Evolutionary conservation across 1,140 invertebrate genomes (phyloP), one percentile per base, ranked within the genome.

Genomic region (Orius insidiosus): DNA sequence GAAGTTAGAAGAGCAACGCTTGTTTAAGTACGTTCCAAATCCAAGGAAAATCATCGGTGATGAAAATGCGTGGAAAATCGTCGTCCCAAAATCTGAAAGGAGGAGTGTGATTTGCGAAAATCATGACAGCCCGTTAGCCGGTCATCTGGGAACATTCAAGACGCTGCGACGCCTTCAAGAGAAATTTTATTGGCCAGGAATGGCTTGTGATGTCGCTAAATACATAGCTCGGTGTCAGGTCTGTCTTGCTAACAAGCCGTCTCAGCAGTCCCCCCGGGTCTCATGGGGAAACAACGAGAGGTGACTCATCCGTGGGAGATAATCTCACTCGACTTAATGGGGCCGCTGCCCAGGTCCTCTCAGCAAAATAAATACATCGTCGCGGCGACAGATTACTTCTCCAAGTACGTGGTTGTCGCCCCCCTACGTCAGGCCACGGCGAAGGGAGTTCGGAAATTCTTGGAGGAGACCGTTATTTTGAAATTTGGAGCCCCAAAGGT

Each of bases 251-350:
- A 18, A 11, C 9, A 47, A 47, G 31, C 16, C 36, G 2, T 14
- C 16, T 19, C 30, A 47, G 14, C 24, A 32, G 3, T 15, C 32
- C 4, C 47, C 7, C 11, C 13, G 4, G 44, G 44, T 4, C 30
- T 45, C 6, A 45, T 45, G 44, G 14, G 14, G 6, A 19, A 35
- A 24, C 41, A 40, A 34, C 13, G 47, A 13, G 14, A 15, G 14
- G 14, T 40, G 2, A 14, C 16, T 10, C 15, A 18, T 5, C 46
- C 50, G 2, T 51, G 50, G 50, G 10, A 47, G 7, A 43, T 34
- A 8, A 47, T 63, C 1, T 59, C 58, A 1, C 54, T 59, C 0
- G 65, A 68, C 46, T 35, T 67, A 0, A 55, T 68, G 45, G 63
- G 63, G 10, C 63, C 63, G 1, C 54, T 66, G 13, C 63, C 65